phyloP scores from a whole-genome alignment of 2,888 invertebrate species.

The Ectropis crepuscularia region DNA sequence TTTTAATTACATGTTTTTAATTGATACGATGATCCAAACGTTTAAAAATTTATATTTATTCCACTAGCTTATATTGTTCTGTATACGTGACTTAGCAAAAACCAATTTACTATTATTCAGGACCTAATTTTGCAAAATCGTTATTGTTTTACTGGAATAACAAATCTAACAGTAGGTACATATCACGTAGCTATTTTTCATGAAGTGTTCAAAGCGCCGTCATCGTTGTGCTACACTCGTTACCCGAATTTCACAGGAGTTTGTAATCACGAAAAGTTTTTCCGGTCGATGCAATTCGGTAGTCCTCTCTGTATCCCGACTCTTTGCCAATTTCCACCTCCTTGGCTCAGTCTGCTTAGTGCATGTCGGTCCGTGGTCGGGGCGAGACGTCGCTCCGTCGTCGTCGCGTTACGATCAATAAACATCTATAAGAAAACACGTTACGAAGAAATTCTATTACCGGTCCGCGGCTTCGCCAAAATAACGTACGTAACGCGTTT shows the following conservation, averaged over 20 bases:
- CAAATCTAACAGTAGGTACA: too few species aligned
- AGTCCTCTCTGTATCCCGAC: conserved; percentile 25
- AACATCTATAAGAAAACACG: conserved; percentile 32
- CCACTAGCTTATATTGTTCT: too few species aligned
- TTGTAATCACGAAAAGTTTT: not conserved
- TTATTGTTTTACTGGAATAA: too few species aligned
- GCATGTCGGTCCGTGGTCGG: conserved; percentile 56
- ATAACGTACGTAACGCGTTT: conserved; percentile 58
- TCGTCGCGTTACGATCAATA: conserved; percentile 50
- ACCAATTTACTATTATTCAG: too few species aligned
- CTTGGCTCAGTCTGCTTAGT: conserved; percentile 65
- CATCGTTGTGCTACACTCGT: too few species aligned
- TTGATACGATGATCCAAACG: too few species aligned
- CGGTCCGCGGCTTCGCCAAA: conserved; percentile 46
- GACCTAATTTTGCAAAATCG: too few species aligned
- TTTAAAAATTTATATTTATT: too few species aligned
- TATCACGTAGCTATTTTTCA: too few species aligned
- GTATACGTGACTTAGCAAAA: too few species aligned
- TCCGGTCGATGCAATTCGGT: not conserved
- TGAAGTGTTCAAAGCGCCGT: too few species aligned
- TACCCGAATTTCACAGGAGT: not conserved
- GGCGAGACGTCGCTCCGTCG: conserved; percentile 39
- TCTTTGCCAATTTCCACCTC: conserved; percentile 45
- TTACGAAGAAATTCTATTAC: conserved; percentile 1
- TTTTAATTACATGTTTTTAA: too few species aligned